Evolutionary conservation across 2,888 invertebrate species (phyloP).

Genomic region (Drosophila stalkeri): DNA sequence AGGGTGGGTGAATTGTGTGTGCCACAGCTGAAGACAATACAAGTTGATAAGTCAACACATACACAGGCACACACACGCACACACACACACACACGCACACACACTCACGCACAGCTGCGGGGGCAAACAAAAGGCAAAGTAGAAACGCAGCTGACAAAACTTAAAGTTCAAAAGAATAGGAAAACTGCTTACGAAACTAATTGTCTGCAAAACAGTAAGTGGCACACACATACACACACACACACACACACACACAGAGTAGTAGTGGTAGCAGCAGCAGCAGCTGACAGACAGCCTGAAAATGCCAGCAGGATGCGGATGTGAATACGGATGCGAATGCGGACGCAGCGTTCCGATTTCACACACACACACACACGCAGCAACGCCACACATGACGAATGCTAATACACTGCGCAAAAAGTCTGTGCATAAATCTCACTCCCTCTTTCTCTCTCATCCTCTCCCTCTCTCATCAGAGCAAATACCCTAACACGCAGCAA

Average conservation of each 20-base stretch:
- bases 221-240: constrained; percentile 10
- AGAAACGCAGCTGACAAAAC: constrained; percentile 50
- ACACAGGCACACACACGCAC: constrained; percentile 11
- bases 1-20: constrained; percentile 3
- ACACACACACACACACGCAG: constrained; percentile 12
- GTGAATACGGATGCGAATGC: constrained; percentile 22
- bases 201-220: constrained; percentile 62
- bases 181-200: constrained; percentile 69
- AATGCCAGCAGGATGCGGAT: constrained; percentile 27
- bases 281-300: constrained; percentile 13
- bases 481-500: neutral
- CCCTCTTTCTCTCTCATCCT: too few species aligned
- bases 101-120: neutral
- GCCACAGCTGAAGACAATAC: constrained; percentile 35
- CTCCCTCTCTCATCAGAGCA: neutral
- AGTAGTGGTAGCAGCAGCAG: neutral
- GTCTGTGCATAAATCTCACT: neutral
- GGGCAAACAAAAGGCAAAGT: constrained; percentile 11
- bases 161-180: constrained; percentile 53
- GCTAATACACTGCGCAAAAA: constrained; percentile 25
- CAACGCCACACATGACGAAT: constrained; percentile 11
- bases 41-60: constrained; percentile 55
- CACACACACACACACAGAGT: neutral
- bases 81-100: neutral
- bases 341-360: constrained; percentile 11